Conservation (phyloP, 2,113 vertebrate genomes). For the Seriola dumerili region DNA sequence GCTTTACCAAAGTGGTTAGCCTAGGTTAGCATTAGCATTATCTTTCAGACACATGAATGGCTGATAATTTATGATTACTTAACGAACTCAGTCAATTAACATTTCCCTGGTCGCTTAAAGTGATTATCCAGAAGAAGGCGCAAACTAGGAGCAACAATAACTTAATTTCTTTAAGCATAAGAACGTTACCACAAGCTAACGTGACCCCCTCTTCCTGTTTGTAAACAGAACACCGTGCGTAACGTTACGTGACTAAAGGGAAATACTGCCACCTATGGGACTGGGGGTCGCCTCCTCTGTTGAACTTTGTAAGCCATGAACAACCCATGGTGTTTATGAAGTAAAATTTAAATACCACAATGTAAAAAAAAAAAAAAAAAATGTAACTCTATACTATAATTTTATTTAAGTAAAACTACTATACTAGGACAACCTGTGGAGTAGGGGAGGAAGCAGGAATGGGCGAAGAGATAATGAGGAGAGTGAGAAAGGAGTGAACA, state of each 20-base stretch:
- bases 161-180: no score
- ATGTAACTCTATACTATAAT: no score
- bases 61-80: background rate
- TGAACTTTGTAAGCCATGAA: no score
- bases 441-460: no score
- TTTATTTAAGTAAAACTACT: no score
- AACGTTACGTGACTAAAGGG: background rate
- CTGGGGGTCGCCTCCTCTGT: slow-evolving; percentile 7
- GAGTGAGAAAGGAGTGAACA: no score
- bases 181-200: background rate
- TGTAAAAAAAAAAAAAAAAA: no score
- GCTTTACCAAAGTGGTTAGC: background rate
- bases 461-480: no score
- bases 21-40: background rate
- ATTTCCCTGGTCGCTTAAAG: background rate
- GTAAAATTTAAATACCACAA: no score
- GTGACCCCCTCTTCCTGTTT: background rate
- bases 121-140: background rate
- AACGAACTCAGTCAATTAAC: rapidly evolving
- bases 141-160: rapidly evolving
- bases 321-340: no score
- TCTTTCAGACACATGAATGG: background rate
- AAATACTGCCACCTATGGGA: slow-evolving; percentile 47
- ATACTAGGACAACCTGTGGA: no score
- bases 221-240: background rate